Conservation (phyloP, 2,888 invertebrate genomes). For the Rhingia campestris region DNA sequence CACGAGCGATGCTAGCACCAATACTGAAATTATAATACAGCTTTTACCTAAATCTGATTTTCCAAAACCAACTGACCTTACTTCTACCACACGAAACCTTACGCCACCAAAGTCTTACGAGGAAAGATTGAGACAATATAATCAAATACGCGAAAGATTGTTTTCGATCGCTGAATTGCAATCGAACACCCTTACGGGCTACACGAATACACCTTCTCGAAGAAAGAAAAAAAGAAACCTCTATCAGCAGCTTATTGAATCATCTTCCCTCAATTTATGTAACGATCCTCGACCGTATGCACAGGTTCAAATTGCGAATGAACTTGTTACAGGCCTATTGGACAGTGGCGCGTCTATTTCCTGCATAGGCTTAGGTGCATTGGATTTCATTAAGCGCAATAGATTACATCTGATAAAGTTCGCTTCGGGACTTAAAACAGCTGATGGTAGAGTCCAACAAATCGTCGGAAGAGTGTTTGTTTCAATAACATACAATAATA, state of each 20-base stretch:
- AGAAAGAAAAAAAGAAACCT: neutral
- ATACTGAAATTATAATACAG: neutral
- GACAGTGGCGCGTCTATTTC: conserved; percentile 12
- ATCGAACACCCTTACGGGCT: neutral
- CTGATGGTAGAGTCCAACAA: neutral
- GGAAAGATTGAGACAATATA: neutral
- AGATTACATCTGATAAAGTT: neutral
- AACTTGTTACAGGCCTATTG: neutral
- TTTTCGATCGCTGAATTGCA: neutral
- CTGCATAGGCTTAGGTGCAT: conserved; percentile 1
- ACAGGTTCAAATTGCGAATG: neutral
- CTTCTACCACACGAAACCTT: neutral
- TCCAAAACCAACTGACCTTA: neutral
- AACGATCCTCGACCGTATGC: conserved; percentile 1
- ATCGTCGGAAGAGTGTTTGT: conserved; percentile 2
- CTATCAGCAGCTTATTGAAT: neutral
- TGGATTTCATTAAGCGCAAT: neutral
- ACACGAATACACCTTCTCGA: neutral
- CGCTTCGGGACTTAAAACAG: neutral
- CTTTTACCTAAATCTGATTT: neutral
- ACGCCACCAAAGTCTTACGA: neutral
- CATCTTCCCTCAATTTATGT: neutral
- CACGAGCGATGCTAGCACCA: neutral
- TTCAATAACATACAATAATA: neutral
- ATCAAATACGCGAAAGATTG: neutral